phyloP scores from a whole-genome alignment of 2,797 vertebrate species.

The Phoxinus dragarum region DNA sequence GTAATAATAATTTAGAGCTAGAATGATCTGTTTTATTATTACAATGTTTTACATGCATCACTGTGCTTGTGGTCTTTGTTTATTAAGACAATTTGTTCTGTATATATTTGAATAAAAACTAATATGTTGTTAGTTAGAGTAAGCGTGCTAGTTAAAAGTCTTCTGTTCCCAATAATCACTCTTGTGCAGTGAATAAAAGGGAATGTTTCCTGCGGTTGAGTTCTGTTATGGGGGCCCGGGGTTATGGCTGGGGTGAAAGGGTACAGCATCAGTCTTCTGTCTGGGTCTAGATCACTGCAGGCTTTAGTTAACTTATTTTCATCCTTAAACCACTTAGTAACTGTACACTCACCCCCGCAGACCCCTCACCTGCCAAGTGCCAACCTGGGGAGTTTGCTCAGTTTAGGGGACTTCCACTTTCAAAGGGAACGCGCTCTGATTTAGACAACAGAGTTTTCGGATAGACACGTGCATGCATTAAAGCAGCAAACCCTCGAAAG shows the following conservation, averaged over 20 bases:
- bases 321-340: slow-evolving; percentile 64
- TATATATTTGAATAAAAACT: background rate
- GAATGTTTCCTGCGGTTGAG: background rate
- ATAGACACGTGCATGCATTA: slow-evolving; percentile 11
- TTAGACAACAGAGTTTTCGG: background rate
- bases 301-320: slow-evolving; percentile 64
- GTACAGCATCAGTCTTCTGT: slow-evolving; percentile 49
- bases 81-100: background rate
- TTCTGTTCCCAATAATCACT: background rate
- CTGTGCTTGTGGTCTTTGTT: background rate
- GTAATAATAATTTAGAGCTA: background rate
- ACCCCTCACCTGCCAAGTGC: slow-evolving; percentile 29
- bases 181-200: slow-evolving; percentile 1
- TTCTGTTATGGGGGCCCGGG: background rate
- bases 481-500: background rate
- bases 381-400: slow-evolving; percentile 13
- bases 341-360: slow-evolving; percentile 53
- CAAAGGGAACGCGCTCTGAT: background rate
- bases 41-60: background rate
- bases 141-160: background rate
- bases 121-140: slow-evolving; percentile 4
- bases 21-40: background rate
- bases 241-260: slow-evolving; percentile 11
- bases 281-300: slow-evolving; percentile 66
- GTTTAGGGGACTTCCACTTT: slow-evolving; percentile 38